Percentiles rank a stretch among this genome's conserved stretches.
Conservation (phyloP, 1,140 invertebrate species). For the Achroia grisella region DNA sequence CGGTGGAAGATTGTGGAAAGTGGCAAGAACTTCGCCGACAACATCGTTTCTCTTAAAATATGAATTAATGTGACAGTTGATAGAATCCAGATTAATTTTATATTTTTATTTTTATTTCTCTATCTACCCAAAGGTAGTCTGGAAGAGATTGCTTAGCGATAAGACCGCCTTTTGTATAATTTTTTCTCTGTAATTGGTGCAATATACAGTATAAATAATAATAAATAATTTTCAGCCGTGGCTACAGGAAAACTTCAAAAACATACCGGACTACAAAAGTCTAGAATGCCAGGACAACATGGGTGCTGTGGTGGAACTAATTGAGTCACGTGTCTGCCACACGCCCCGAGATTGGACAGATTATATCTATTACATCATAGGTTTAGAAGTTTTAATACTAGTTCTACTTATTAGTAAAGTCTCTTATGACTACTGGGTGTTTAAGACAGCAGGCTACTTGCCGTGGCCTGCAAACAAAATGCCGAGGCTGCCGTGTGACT, state of each 20-base stretch:
- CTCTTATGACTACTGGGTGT: constrained; percentile 91
- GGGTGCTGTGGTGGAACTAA: constrained; percentile 80
- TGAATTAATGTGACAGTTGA: no score
- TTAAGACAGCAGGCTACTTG: constrained; percentile 87
- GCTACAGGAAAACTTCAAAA: constrained; percentile 78
- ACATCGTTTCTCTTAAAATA: no score
- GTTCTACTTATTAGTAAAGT: constrained; percentile 84
- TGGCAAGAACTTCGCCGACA: no score
- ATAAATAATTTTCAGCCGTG: constrained; percentile 75
- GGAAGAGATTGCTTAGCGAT: no score
- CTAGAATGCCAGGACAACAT: constrained; percentile 82
- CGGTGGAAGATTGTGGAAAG: no score
- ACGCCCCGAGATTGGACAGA: constrained; percentile 87
- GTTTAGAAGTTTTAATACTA: constrained; percentile 80
- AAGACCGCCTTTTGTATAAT: no score
- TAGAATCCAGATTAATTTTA: no score
- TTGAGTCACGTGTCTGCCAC: constrained; percentile 82
- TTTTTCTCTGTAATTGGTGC: no score
- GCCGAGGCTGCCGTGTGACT: constrained; percentile 89
- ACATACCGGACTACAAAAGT: constrained; percentile 81
- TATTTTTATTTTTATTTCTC: no score
- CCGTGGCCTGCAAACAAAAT: constrained; percentile 91
- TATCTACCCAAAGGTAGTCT: no score
- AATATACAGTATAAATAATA: no score
- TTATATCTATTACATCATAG: constrained; percentile 89